phyloP scores from a whole-genome alignment of 2,797 vertebrate genomes.

The Notolepis coatsorum region DNA sequence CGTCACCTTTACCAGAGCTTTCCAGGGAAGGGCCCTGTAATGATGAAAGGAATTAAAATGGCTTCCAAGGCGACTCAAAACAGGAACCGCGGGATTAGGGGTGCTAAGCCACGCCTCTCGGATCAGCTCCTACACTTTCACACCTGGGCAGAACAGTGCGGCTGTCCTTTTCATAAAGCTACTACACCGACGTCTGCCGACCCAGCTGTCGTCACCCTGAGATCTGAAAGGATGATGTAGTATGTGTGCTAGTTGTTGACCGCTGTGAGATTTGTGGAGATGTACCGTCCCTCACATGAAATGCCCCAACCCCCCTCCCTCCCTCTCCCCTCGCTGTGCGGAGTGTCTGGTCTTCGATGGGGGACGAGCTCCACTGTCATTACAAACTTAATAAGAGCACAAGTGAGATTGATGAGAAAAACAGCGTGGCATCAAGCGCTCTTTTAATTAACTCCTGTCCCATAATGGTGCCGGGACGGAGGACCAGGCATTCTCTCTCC shows the following conservation, averaged over 20 bases:
- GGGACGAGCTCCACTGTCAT: slow-evolving; percentile 71
- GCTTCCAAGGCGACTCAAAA: slow-evolving; percentile 62
- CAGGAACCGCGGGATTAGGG: slow-evolving; percentile 69
- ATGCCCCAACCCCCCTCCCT: slow-evolving; percentile 30
- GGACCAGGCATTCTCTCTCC: slow-evolving; percentile 69
- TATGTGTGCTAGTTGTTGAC: slow-evolving; percentile 62
- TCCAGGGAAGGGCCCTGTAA: slow-evolving; percentile 70
- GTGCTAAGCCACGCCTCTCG: slow-evolving; percentile 71
- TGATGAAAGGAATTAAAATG: slow-evolving; percentile 83
- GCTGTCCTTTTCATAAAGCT: slow-evolving; percentile 10
- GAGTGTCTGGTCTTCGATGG: slow-evolving; percentile 56
- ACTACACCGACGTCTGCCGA: slow-evolving; percentile 9
- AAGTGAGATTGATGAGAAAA: slow-evolving; percentile 82
- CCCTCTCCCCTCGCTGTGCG: slow-evolving; percentile 30
- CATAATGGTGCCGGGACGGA: slow-evolving; percentile 72
- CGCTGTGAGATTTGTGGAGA: slow-evolving; percentile 67
- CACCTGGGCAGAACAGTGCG: neutral
- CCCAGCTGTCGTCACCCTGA: slow-evolving; percentile 25
- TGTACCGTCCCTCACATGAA: slow-evolving; percentile 59
- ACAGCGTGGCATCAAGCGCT: slow-evolving; percentile 77
- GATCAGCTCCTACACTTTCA: slow-evolving; percentile 37
- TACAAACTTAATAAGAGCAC: slow-evolving; percentile 81
- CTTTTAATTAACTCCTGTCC: slow-evolving; percentile 84
- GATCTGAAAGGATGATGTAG: slow-evolving; percentile 61
- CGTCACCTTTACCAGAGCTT: slow-evolving; percentile 83